phyloP scores from a whole-genome alignment of 1,140 invertebrate species.

The Saxidomus purpurata region DNA sequence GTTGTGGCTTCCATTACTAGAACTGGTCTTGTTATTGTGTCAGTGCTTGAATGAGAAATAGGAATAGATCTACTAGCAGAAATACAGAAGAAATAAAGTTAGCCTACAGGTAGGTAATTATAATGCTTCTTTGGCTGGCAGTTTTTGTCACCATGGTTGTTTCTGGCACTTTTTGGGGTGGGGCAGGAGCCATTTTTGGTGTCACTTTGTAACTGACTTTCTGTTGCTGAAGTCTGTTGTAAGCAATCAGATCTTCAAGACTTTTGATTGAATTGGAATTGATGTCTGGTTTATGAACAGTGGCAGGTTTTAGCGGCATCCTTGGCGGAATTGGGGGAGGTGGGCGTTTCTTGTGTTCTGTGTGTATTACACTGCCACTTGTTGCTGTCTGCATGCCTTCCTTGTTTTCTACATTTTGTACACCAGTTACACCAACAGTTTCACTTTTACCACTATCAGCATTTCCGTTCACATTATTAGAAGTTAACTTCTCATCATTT shows the following conservation, averaged over 20 bases:
- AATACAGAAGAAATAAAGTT: neutral
- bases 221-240: slow-evolving; percentile 54
- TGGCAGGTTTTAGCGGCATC: slow-evolving; percentile 25
- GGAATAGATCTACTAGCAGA: no score
- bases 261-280: slow-evolving; percentile 70
- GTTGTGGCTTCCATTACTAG: no score
- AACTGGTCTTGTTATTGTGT: no score
- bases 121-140: slow-evolving; percentile 66
- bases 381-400: neutral
- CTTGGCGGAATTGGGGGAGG: slow-evolving; percentile 57
- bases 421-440: neutral
- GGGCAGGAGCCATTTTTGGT: slow-evolving; percentile 26
- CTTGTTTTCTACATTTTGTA: no score
- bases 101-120: neutral
- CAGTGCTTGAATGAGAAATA: no score
- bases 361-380: slow-evolving; percentile 2
- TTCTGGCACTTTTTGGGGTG: slow-evolving; percentile 23
- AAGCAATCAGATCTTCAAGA: slow-evolving; percentile 60
- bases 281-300: slow-evolving; percentile 60
- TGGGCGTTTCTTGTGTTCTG: neutral
- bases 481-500: neutral
- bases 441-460: slow-evolving; percentile 14
- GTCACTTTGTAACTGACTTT: slow-evolving; percentile 61
- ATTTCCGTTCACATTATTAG: neutral
- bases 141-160: slow-evolving; percentile 60